These are phyloP conservation scores for Athetis lepigone DNA, from an alignment of 2,888 invertebrate species.

Conservation along the genomic window DNA sequence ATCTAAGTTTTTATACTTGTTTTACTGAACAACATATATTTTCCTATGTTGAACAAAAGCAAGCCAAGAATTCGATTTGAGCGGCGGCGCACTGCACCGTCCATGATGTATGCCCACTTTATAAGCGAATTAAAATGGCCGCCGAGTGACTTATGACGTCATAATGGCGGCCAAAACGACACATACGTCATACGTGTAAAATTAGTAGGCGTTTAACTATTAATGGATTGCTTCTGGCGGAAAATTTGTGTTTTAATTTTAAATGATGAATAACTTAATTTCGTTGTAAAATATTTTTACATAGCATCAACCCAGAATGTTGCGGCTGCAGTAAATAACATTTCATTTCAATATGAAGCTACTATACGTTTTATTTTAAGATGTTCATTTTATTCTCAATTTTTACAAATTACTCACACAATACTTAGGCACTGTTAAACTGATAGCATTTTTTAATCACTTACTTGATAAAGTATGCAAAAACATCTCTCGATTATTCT, in stretches of 20 bases:
- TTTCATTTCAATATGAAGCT: no score
- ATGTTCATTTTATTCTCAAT: no score
- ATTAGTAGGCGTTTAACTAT: slow-evolving; percentile 38
- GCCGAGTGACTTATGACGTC: slow-evolving; percentile 75
- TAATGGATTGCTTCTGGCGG: slow-evolving; percentile 8
- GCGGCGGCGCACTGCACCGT: slow-evolving; percentile 65
- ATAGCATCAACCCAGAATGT: no score
- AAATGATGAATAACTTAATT: no score
- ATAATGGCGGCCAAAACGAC: slow-evolving; percentile 65
- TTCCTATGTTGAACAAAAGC: slow-evolving; percentile 31
- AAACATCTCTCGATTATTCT: no score
- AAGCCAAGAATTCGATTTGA: slow-evolving; percentile 76
- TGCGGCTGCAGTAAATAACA: no score
- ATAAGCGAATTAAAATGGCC: slow-evolving; percentile 79
- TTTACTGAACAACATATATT: slow-evolving; percentile 19
- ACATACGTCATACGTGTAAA: slow-evolving; percentile 45
- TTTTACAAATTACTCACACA: no score
- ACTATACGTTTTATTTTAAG: no score
- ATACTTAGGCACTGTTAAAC: no score
- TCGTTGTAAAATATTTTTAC: no score
- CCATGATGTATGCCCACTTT: slow-evolving; percentile 77
- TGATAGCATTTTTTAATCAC: no score
- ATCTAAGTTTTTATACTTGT: slow-evolving; percentile 3
- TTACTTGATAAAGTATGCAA: no score
- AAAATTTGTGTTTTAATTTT: background rate